Conservation (phyloP, 2,888 invertebrate species). For the Drosophila buzzatii region DNA sequence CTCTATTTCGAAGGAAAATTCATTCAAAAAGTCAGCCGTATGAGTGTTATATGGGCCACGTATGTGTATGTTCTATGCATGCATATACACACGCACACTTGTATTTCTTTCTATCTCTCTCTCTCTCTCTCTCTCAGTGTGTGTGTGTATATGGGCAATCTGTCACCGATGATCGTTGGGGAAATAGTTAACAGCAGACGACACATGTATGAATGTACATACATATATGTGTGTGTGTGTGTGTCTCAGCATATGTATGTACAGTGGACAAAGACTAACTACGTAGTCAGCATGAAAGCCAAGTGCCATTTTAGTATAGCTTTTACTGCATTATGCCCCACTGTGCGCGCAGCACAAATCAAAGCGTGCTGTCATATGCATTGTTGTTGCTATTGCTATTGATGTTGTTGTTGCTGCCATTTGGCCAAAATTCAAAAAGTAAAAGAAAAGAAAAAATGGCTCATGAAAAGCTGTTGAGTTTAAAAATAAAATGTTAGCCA, state of each 20-base stretch:
- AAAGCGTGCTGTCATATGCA: constrained; percentile 51
- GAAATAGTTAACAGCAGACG: constrained; percentile 11
- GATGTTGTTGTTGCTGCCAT: constrained; percentile 32
- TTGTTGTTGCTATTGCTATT: constrained; percentile 50
- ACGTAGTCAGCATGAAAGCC: neutral
- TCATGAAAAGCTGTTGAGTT: constrained; percentile 61
- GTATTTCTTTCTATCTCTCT: neutral
- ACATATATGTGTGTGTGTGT: neutral
- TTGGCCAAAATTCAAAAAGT: constrained; percentile 76
- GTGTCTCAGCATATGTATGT: neutral
- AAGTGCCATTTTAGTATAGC: neutral
- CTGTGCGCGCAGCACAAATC: constrained; percentile 26
- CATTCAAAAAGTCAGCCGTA: constrained; percentile 33
- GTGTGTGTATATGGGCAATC: constrained; percentile 6
- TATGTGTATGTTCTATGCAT: neutral
- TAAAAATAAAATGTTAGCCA: constrained; percentile 71
- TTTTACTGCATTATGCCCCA: constrained; percentile 14
- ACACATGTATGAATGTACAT: neutral
- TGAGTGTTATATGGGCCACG: constrained; percentile 2
- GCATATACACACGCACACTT: neutral
- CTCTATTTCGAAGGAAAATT: constrained; percentile 31
- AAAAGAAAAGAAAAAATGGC: constrained; percentile 61
- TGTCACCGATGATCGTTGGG: constrained; percentile 46
- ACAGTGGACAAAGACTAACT: constrained; percentile 13
- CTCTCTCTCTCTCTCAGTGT: neutral